A percentile compares a stretch with the other conserved stretches of the same genome.
Conservation (phyloP, 2,113 vertebrate species). For the Microtus ochrogaster region DNA sequence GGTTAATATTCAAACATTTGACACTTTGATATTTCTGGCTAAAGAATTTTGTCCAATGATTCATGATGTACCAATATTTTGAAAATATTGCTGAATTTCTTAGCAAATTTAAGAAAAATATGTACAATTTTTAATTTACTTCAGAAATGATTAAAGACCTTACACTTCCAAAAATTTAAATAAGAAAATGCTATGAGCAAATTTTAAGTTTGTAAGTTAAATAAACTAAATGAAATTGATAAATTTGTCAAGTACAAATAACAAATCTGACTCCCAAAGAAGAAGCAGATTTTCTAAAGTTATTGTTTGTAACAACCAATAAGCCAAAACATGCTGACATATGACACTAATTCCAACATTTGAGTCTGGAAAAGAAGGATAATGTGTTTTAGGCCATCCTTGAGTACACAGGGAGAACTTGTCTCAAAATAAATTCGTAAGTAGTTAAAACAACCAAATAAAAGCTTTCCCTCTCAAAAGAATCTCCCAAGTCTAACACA, state of each 20-base stretch:
- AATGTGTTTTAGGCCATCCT: too few species aligned
- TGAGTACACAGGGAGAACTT: neutral
- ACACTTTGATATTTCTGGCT: neutral
- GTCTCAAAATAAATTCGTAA: neutral
- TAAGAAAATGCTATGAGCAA: neutral
- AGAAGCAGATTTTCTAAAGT: neutral
- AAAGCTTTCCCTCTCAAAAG: neutral
- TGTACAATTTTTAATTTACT: neutral
- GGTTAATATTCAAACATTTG: neutral
- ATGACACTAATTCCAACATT: neutral
- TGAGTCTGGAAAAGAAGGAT: neutral
- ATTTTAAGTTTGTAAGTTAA: neutral
- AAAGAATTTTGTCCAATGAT: neutral
- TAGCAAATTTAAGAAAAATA: neutral
- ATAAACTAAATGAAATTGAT: neutral
- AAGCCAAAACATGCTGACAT: neutral
- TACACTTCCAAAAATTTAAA: neutral
- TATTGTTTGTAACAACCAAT: neutral
- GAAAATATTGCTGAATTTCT: neutral
- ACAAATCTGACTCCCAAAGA: neutral
- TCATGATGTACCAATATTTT: conserved; percentile 27
- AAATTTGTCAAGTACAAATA: neutral
- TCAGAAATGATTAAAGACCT: neutral
- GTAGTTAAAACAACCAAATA: neutral
- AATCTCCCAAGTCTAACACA: neutral